Evolutionary conservation across 2,797 vertebrate species (phyloP).

Genomic region (Eremophila alpestris): DNA sequence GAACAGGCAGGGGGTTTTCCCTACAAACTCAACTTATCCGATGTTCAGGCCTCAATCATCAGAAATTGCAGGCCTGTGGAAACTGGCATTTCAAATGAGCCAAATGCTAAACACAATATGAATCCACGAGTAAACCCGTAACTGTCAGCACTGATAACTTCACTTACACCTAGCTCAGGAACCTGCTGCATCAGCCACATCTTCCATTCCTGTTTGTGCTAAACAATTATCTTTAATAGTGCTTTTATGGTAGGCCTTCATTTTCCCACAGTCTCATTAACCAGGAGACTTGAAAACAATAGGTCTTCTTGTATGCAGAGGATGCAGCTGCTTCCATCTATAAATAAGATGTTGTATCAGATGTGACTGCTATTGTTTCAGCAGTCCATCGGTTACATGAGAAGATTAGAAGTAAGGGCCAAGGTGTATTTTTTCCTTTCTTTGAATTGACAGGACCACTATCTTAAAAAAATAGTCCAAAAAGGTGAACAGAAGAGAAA

Average conservation of each 20-base stretch:
- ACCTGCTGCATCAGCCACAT: neutral
- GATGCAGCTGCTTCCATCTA: constrained; percentile 70
- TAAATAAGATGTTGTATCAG: constrained; percentile 34
- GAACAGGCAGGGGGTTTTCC: neutral
- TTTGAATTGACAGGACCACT: neutral
- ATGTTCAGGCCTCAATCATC: neutral
- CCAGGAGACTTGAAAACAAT: constrained; percentile 61
- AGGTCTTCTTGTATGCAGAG: constrained; percentile 28
- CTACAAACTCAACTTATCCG: neutral
- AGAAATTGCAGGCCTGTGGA: neutral
- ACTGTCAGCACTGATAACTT: neutral
- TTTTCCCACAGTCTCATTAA: constrained; percentile 44
- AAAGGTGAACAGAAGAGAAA: neutral
- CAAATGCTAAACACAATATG: accelerated
- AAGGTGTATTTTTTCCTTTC: neutral
- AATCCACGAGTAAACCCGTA: neutral
- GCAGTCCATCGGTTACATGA: neutral
- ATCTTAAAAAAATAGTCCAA: neutral
- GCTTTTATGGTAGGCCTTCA: neutral
- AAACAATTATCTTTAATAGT: neutral
- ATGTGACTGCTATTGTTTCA: constrained; percentile 42
- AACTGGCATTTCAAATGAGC: neutral
- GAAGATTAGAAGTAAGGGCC: constrained; percentile 5
- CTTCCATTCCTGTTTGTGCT: neutral
- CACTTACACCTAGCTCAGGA: neutral